Evolutionary conservation across 2,113 vertebrate species (phyloP).

Genomic region (Ellobius talpinus): DNA sequence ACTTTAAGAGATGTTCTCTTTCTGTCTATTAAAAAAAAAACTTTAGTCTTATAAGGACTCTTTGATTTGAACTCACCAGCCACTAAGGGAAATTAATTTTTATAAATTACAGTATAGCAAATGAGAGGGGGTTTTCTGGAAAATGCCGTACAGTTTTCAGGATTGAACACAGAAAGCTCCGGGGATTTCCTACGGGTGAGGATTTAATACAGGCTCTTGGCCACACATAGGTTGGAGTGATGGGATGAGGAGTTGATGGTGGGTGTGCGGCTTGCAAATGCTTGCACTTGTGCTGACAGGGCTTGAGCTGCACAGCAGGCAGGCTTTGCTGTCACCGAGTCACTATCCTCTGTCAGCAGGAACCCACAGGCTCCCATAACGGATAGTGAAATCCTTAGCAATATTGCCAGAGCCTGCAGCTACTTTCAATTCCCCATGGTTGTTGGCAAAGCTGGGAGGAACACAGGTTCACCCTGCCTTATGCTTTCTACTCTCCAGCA

Average conservation of each 20-base stretch:
- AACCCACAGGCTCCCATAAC: not conserved
- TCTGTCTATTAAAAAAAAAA: not conserved
- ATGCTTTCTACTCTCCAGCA: not conserved
- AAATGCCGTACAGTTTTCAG: not conserved
- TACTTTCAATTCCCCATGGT: not conserved
- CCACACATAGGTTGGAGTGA: not conserved
- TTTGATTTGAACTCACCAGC: not conserved
- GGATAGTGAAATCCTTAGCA: too few relatives aligned
- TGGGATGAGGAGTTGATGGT: not conserved
- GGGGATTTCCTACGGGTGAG: not conserved
- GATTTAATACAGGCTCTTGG: not conserved
- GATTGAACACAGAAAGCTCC: not conserved
- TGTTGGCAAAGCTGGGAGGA: slow-evolving; percentile 6
- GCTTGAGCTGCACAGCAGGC: not conserved
- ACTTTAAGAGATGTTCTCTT: not conserved
- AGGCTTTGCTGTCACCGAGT: not conserved
- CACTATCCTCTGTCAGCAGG: not conserved
- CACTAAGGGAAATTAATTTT: slow-evolving; percentile 35
- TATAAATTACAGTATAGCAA: not conserved
- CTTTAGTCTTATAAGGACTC: not conserved
- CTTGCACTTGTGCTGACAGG: too few relatives aligned
- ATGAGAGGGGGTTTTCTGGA: not conserved
- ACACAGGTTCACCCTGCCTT: not conserved
- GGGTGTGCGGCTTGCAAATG: not conserved
- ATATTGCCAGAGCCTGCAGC: not conserved